Conservation (phyloP, 1,140 invertebrate species). For the fruit fly (Drosophila melanogaster) region DNA sequence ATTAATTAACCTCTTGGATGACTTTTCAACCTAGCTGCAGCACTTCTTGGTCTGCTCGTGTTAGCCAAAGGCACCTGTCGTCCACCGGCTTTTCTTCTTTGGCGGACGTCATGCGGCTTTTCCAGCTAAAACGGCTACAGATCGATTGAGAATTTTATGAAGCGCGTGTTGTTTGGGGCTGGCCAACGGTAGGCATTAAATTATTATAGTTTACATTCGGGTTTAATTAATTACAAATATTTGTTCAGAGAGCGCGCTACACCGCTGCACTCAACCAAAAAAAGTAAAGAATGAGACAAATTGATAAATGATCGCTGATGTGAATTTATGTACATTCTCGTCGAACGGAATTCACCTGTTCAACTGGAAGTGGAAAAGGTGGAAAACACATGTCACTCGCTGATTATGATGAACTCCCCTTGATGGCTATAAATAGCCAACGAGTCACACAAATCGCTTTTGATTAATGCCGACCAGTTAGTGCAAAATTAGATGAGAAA, state of each 20-base stretch:
- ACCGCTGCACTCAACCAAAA: constrained; percentile 12
- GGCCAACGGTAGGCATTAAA: constrained; percentile 54
- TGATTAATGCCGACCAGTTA: constrained; percentile 71
- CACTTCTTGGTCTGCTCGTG: constrained; percentile 25
- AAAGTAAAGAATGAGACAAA: constrained; percentile 41
- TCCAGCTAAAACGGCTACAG: constrained; percentile 50
- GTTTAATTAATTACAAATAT: constrained; percentile 80
- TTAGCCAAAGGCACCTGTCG: constrained; percentile 46
- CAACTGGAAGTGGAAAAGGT: background rate
- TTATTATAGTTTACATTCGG: constrained; percentile 62
- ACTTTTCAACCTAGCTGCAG: constrained; percentile 25
- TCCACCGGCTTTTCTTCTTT: constrained; percentile 9
- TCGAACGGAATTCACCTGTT: constrained; percentile 61
- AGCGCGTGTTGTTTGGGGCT: constrained; percentile 53
- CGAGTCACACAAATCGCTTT: constrained; percentile 45
- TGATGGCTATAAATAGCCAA: constrained; percentile 61
- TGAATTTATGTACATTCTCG: constrained; percentile 60
- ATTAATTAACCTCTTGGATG: constrained; percentile 10
- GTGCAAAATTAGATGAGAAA: constrained; percentile 79
- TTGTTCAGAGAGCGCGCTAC: constrained; percentile 57
- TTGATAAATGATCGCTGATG: constrained; percentile 70
- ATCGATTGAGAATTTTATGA: constrained; percentile 42
- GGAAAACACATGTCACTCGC: constrained; percentile 55
- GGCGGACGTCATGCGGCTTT: constrained; percentile 59
- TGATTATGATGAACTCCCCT: constrained; percentile 41